Evolutionary conservation across 1,140 invertebrate genomes (phyloP).

Genomic region (Cydia amplana): DNA sequence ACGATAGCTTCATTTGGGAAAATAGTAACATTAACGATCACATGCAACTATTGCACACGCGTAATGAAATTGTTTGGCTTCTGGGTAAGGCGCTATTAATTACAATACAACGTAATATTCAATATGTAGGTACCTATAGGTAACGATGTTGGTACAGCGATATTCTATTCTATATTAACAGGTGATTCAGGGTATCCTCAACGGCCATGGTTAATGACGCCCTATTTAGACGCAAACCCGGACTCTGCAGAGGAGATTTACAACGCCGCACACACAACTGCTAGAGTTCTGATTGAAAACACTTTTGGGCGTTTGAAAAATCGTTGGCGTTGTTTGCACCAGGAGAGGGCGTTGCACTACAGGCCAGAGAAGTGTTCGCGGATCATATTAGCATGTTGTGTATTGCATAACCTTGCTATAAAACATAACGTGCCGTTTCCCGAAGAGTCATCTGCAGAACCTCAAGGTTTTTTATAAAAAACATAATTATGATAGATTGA

Average conservation of each 20-base stretch:
- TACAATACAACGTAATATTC: constrained; percentile 21
- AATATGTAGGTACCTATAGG: neutral
- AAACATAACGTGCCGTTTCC: too few species aligned
- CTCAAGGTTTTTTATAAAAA: too few species aligned
- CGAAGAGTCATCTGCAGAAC: too few species aligned
- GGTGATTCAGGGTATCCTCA: constrained; percentile 64
- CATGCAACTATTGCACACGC: constrained; percentile 37
- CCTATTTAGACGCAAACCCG: constrained; percentile 40
- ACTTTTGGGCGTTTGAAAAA: constrained; percentile 54
- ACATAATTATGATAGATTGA: too few species aligned
- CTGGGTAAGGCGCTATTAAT: constrained; percentile 33
- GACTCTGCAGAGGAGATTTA: constrained; percentile 47
- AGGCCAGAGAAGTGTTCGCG: constrained; percentile 43
- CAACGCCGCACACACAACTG: constrained; percentile 45
- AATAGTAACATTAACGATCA: constrained; percentile 37
- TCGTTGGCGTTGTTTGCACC: constrained; percentile 46
- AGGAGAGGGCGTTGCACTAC: constrained; percentile 49
- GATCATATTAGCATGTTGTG: constrained; percentile 48
- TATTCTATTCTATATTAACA: constrained; percentile 33
- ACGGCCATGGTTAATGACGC: constrained; percentile 63
- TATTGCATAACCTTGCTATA: constrained; percentile 45
- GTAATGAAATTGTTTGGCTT: constrained; percentile 43
- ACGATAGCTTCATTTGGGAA: constrained; percentile 50
- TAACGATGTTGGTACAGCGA: neutral
- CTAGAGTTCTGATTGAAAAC: constrained; percentile 57